Percentiles rank a stretch among this genome's conserved stretches.
These are phyloP conservation scores for Anthopleura xanthogrammica DNA, from an alignment of 92 coral and sea anemone genomes.

Conservation along the genomic window DNA sequence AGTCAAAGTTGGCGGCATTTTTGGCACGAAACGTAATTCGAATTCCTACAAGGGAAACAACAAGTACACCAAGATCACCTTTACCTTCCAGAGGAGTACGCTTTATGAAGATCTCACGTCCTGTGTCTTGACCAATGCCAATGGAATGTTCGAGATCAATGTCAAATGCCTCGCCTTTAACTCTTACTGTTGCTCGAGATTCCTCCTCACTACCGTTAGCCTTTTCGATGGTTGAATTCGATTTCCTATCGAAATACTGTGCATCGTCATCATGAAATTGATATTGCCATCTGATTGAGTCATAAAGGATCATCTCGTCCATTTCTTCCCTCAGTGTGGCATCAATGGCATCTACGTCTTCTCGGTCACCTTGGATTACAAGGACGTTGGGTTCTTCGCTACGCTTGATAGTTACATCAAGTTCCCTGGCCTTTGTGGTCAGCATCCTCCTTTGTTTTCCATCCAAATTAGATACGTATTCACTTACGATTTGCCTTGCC, in stretches of 20 bases:
- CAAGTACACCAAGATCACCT: no score
- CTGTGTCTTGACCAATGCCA: background rate
- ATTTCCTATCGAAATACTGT: slow-evolving; percentile 39
- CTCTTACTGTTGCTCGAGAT: slow-evolving; percentile 31
- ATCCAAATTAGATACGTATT: slow-evolving; percentile 39
- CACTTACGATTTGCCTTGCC: slow-evolving; percentile 37
- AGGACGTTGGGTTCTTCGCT: slow-evolving; percentile 43
- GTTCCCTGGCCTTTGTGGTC: slow-evolving; percentile 37
- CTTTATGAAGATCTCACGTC: slow-evolving; percentile 20
- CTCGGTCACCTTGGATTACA: slow-evolving; percentile 56
- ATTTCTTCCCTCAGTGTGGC: slow-evolving; percentile 55
- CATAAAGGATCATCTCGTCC: slow-evolving; percentile 43
- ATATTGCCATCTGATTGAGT: slow-evolving; percentile 62
- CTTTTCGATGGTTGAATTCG: slow-evolving; percentile 63
- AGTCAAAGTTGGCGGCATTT: no score
- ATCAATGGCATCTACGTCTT: slow-evolving; percentile 50
- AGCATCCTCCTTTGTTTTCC: slow-evolving; percentile 27
- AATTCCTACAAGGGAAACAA: no score
- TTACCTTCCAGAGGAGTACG: slow-evolving; percentile 19
- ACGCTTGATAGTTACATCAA: slow-evolving; percentile 53
- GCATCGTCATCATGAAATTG: slow-evolving; percentile 16
- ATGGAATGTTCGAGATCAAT: slow-evolving; percentile 38
- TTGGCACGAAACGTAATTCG: no score
- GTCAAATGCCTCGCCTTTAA: slow-evolving; percentile 40
- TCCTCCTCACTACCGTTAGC: slow-evolving; percentile 46